Conservation (phyloP, 2,888 invertebrate species). For the Agrochola lychnidis region DNA sequence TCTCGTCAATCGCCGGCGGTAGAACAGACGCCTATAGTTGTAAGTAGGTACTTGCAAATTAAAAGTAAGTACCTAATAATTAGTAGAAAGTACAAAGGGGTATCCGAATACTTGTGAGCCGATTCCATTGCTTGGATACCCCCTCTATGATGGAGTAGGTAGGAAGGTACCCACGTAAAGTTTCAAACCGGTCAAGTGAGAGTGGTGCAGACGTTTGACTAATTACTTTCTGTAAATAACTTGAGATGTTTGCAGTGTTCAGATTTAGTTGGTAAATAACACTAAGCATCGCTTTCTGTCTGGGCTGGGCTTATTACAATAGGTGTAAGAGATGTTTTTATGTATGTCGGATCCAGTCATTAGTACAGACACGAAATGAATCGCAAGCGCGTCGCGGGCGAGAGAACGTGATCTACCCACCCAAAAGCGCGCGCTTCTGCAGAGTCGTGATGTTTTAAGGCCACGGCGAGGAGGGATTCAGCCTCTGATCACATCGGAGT, state of each 20-base stretch:
- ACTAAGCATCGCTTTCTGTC: slow-evolving; percentile 10
- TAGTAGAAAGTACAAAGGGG: slow-evolving; percentile 43
- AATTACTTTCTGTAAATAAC: slow-evolving; percentile 49
- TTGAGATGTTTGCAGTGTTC: slow-evolving; percentile 25
- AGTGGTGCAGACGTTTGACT: slow-evolving; percentile 9
- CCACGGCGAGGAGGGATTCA: no score
- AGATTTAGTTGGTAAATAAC: slow-evolving; percentile 16
- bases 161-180: neutral
- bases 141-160: neutral
- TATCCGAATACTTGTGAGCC: slow-evolving; percentile 6
- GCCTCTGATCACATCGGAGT: no score
- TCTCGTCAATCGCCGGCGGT: no score
- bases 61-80: neutral
- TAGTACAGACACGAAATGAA: no score
- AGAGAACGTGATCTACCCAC: no score
- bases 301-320: neutral
- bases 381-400: no score
- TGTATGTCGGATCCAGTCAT: no score
- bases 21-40: neutral
- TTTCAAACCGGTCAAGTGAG: slow-evolving; percentile 28
- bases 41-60: neutral
- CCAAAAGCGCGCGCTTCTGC: no score
- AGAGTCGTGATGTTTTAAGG: no score
- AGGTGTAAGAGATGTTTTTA: neutral
- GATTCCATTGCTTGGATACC: neutral